These are phyloP conservation scores for Cyprinodon brontotheroides DNA, from an alignment of 2,113 vertebrate genomes.

Conservation along the genomic window DNA sequence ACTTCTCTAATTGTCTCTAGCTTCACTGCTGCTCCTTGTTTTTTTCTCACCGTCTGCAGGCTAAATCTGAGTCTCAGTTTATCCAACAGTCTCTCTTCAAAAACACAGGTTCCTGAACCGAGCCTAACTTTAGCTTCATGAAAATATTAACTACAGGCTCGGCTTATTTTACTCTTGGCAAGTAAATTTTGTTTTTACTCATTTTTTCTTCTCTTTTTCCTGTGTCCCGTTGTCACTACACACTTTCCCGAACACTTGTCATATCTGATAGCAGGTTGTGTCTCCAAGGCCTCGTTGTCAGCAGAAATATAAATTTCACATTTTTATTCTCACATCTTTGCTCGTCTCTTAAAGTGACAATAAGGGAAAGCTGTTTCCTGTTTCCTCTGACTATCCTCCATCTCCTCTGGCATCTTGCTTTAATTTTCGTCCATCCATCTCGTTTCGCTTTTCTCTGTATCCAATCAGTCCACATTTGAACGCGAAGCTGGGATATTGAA, in stretches of 20 bases:
- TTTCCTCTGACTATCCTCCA: background rate
- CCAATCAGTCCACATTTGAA: conserved; percentile 10
- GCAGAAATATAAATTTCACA: conserved; percentile 20
- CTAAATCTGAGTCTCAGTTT: conserved; percentile 6
- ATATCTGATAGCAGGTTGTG: conserved; percentile 17
- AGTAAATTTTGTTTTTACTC: background rate
- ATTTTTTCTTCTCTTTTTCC: background rate
- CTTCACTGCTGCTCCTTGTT: background rate
- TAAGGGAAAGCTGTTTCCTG: background rate
- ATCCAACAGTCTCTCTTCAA: background rate
- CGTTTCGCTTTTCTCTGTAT: background rate
- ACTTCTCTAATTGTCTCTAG: conserved; percentile 2
- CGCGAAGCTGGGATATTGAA: background rate
- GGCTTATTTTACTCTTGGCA: background rate
- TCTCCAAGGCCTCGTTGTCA: conserved; percentile 13
- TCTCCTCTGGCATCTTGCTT: background rate
- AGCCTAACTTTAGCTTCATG: background rate
- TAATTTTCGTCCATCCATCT: background rate
- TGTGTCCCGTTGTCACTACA: background rate
- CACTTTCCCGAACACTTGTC: background rate
- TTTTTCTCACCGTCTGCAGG: background rate
- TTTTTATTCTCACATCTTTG: conserved; percentile 15
- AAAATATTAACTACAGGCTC: background rate
- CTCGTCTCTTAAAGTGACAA: background rate
- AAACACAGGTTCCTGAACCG: background rate